Evolutionary conservation across 2,888 invertebrate genomes (phyloP).

Genomic region (Stenolophus ochropezus): DNA sequence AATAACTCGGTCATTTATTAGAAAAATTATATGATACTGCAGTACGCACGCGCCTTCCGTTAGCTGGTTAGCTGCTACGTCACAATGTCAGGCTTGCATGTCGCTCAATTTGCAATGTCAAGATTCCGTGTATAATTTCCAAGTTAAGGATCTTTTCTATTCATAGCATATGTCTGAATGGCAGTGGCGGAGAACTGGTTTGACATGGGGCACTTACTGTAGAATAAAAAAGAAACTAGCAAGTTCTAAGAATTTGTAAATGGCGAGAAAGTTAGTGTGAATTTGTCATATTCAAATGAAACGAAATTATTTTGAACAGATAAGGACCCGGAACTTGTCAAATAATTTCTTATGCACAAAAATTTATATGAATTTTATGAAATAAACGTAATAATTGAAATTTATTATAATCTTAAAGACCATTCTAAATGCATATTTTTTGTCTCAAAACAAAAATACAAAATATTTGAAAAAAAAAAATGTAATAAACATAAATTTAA

Average conservation of each 20-base stretch:
- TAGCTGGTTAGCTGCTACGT: conserved; percentile 35
- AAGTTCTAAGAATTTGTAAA: not conserved
- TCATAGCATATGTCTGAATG: conserved; percentile 55
- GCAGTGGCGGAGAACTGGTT: conserved; percentile 2
- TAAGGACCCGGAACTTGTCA: not conserved
- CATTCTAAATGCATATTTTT: too few relatives aligned
- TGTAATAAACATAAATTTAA: not conserved
- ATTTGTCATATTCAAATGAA: not conserved
- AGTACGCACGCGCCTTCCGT: conserved; percentile 41
- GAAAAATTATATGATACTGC: conserved; percentile 54
- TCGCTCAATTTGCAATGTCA: conserved; percentile 64
- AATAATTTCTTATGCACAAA: not conserved
- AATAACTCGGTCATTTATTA: conserved; percentile 58
- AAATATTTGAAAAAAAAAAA: too few relatives aligned
- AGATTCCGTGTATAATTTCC: conserved; percentile 64
- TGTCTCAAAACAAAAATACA: too few relatives aligned
- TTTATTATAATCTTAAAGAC: too few relatives aligned
- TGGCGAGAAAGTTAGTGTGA: not conserved
- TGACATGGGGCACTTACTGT: not conserved
- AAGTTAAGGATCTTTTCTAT: conserved; percentile 61
- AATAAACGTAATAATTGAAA: too few relatives aligned
- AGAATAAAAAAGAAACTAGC: not conserved
- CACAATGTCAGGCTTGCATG: conserved; percentile 51
- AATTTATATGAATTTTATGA: not conserved
- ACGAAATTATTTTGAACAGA: not conserved